Conservation (phyloP, 2,888 invertebrate genomes). For the Caenorhabditis sulstoni region DNA sequence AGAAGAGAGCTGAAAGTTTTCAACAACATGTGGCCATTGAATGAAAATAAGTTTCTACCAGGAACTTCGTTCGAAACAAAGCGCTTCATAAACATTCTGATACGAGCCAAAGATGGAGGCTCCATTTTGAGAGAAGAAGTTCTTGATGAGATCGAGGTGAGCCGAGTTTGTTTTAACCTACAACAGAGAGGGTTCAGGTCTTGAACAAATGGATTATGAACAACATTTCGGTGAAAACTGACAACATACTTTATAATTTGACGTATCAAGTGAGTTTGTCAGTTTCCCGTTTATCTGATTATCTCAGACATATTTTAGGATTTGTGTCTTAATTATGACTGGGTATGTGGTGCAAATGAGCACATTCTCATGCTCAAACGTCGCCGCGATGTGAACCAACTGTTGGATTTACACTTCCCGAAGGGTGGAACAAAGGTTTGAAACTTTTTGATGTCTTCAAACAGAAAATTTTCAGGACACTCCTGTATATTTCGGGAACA, state of each 20-base stretch:
- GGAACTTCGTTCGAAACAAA: slow-evolving; percentile 80
- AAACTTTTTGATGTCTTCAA: background rate
- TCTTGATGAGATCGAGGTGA: slow-evolving; percentile 70
- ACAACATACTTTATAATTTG: slow-evolving; percentile 74
- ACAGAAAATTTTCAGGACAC: slow-evolving; percentile 69
- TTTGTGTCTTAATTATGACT: slow-evolving; percentile 70
- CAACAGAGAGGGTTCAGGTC: slow-evolving; percentile 48
- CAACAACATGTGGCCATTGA: slow-evolving; percentile 77
- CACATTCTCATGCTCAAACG: slow-evolving; percentile 78
- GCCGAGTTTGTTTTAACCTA: background rate
- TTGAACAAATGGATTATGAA: slow-evolving; percentile 77
- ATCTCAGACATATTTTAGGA: no score
- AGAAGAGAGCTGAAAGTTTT: slow-evolving; percentile 76
- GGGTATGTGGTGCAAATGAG: slow-evolving; percentile 78
- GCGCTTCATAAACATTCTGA: slow-evolving; percentile 77
- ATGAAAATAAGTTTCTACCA: slow-evolving; percentile 79
- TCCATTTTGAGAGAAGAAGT: slow-evolving; percentile 74
- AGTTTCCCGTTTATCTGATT: no score
- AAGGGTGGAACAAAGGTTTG: slow-evolving; percentile 77
- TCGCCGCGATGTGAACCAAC: slow-evolving; percentile 73
- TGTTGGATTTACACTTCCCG: slow-evolving; percentile 76
- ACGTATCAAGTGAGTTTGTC: slow-evolving; percentile 75
- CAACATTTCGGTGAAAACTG: slow-evolving; percentile 76
- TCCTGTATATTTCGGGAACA: slow-evolving; percentile 79
- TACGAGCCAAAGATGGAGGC: slow-evolving; percentile 76